Evolutionary conservation across 92 coral and sea anemone genomes (phyloP), one percentile per base, ranked within the genome.

Genomic region (Pocillopora meandrina): DNA sequence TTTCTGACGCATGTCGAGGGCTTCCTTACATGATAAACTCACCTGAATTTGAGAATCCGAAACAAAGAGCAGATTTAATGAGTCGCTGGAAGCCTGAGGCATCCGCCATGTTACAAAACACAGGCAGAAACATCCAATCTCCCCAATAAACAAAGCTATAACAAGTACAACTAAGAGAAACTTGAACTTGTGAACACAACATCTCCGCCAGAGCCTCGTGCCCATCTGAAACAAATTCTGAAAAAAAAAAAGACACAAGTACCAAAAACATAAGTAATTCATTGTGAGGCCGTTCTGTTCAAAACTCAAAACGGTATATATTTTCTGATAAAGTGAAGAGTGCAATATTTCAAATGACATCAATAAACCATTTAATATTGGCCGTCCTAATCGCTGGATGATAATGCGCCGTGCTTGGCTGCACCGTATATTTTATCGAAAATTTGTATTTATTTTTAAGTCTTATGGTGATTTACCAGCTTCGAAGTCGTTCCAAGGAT

Each of bases 11-110:
- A 42, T 42, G 49, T 42, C 49, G 49, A 42, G 49, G 49, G 49
- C 49, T 42, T 42, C 49, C 5, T 42, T 42, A 42, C 4, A 42
- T 65, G 31, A 18, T 21, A 16, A n/a, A 71, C 34, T 26, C 79
- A 94, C 98, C 93, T 91, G 98, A 56, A 95, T 92, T 74, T 95
- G 98, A 59, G 98, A 96, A 64, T 95, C 98, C 80, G 97, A 85
- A 59, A 95, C n/a, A 15, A 89, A 20, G 10, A 95, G 86, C 31
- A 95, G 86, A 82, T 82, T 78, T 35, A 95, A 65, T 16, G 95
- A 92, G 18, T 90, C 89, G 13, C 78, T 77, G 65, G 69, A 65
- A 55, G 78, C 56, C 7, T 21, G 71, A 55, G 98, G 98, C 3
- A 95, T 33, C 47, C 84, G 87, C 98, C 98, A 95, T 1, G 89